Percentiles rank a stretch among this genome's conserved stretches.
Conservation (phyloP, 2,797 vertebrate species). For the Petrocephalus sullivani region DNA sequence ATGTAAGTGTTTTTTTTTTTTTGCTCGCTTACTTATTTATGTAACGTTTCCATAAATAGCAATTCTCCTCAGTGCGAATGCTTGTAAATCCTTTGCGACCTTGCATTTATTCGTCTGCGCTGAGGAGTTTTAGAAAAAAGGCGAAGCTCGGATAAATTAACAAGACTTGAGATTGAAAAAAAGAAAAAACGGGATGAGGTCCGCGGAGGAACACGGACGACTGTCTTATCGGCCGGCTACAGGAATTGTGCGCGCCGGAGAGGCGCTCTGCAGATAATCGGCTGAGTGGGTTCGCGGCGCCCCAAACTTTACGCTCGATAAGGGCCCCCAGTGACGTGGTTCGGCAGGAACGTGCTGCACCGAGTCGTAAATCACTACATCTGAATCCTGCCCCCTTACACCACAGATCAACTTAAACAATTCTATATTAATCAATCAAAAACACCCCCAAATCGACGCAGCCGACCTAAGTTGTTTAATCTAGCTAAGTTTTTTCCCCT, state of each 20-base stretch:
- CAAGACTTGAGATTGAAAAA: slow-evolving; percentile 59
- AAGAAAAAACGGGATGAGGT: slow-evolving; percentile 40
- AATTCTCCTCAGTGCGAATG: neutral
- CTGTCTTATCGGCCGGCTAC: slow-evolving; percentile 70
- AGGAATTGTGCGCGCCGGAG: slow-evolving; percentile 66
- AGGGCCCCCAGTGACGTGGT: slow-evolving; percentile 46
- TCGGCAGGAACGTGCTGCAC: slow-evolving; percentile 53
- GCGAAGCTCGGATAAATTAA: slow-evolving; percentile 51
- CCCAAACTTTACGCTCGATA: slow-evolving; percentile 66
- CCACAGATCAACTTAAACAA: neutral
- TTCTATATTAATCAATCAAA: neutral
- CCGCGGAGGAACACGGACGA: slow-evolving; percentile 58
- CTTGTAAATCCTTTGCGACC: neutral
- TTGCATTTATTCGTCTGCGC: neutral
- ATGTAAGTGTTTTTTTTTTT: neutral
- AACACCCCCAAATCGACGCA: neutral
- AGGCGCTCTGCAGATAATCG: slow-evolving; percentile 68
- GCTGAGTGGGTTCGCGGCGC: slow-evolving; percentile 65
- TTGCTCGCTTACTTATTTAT: neutral
- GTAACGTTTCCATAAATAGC: neutral
- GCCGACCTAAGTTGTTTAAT: neutral
- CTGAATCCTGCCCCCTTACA: slow-evolving; percentile 51
- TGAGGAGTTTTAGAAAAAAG: slow-evolving; percentile 34
- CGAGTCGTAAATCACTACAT: slow-evolving; percentile 61
- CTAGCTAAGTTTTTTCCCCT: neutral